phyloP scores from a whole-genome alignment of 2,113 vertebrate genomes.

The Hippocampus mohnikei region DNA sequence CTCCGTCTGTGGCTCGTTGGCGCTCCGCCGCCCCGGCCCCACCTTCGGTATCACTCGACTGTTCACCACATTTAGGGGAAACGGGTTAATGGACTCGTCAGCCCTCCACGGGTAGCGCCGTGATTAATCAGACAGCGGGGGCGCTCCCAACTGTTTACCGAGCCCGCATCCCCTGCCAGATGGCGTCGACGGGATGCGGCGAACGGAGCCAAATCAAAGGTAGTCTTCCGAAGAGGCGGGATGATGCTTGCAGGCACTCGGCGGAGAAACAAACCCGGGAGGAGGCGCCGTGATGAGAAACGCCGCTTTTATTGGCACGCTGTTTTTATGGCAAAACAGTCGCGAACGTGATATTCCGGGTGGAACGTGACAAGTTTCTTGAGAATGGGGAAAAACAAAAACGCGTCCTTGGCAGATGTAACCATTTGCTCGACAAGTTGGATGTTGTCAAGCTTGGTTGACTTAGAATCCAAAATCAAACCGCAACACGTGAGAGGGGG shows the following conservation, averaged over 20 bases:
- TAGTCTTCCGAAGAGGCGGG: slow-evolving; percentile 48
- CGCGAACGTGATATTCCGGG: not conserved
- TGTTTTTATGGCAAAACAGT: slow-evolving; percentile 8
- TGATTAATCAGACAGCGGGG: slow-evolving; percentile 66
- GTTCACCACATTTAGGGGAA: slow-evolving; percentile 2
- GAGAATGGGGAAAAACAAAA: not conserved
- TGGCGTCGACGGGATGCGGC: slow-evolving; percentile 60
- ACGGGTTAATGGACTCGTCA: slow-evolving; percentile 71
- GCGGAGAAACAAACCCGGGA: slow-evolving; percentile 23
- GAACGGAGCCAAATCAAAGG: slow-evolving; percentile 58
- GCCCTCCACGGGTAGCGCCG: slow-evolving; percentile 63
- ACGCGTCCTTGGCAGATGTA: not conserved
- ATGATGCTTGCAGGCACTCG: slow-evolving; percentile 46
- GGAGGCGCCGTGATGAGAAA: slow-evolving; percentile 30
- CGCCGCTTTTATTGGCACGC: slow-evolving; percentile 18
- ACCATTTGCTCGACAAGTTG: not conserved
- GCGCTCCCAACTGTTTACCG: slow-evolving; percentile 19
- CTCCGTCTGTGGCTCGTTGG: slow-evolving; percentile 31
- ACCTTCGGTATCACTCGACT: not conserved
- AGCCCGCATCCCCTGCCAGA: slow-evolving; percentile 60
- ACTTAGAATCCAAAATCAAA: not conserved
- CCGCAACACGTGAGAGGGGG: not conserved
- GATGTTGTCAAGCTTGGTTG: not conserved
- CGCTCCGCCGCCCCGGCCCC: not conserved
- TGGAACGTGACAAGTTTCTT: not conserved